Conservation (phyloP, 2,113 vertebrate species). For the Phodopus roborovskii region DNA sequence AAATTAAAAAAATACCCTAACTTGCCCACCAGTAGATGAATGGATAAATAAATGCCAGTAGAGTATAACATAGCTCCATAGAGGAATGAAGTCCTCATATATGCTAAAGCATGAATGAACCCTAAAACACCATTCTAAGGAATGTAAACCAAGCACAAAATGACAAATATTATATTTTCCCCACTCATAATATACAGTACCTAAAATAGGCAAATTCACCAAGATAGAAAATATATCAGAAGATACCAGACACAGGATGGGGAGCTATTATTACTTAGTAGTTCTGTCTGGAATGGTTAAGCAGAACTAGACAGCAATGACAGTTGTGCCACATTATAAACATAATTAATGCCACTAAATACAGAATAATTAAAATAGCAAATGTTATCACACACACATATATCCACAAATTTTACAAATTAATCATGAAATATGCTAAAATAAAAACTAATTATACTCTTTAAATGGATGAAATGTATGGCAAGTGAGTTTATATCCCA, state of each 20-base stretch:
- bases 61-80: background rate
- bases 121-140: background rate
- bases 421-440: background rate
- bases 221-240: background rate
- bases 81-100: background rate
- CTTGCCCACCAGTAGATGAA: background rate
- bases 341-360: background rate
- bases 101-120: background rate
- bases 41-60: background rate
- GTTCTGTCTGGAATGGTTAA: background rate
- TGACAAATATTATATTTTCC: background rate
- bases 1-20: background rate
- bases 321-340: background rate
- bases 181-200: background rate
- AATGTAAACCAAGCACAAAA: constrained; percentile 38
- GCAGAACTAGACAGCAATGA: background rate
- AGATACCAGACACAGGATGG: background rate
- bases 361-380: constrained; percentile 12
- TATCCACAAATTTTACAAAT: background rate
- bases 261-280: background rate
- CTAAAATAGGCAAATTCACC: background rate
- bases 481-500: background rate
- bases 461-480: background rate
- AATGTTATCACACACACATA: background rate
- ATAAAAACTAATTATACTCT: background rate